These are phyloP conservation scores for Hymenochirus boettgeri DNA, from an alignment of 2,113 vertebrate genomes.

Conservation along the genomic window DNA sequence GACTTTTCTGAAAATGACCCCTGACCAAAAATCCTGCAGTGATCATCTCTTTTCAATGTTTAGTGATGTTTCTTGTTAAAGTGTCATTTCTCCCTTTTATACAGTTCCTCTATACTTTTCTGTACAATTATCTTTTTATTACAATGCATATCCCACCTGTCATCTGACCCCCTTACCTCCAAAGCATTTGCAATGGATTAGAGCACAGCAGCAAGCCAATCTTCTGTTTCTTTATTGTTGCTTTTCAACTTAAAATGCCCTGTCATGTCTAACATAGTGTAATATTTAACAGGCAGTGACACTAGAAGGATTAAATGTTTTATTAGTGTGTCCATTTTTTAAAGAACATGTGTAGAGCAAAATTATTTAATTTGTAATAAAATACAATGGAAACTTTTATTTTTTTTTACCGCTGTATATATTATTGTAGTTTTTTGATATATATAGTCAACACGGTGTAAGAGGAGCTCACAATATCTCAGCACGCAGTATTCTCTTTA, in stretches of 20 bases:
- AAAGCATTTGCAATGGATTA: constrained; percentile 31
- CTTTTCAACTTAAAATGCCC: not conserved
- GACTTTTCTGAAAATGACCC: constrained; percentile 50
- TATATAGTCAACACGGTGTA: too few species aligned
- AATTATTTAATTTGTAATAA: too few species aligned
- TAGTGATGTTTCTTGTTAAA: constrained; percentile 24
- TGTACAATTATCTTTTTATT: constrained; percentile 32
- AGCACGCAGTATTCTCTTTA: too few species aligned
- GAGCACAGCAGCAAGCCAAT: constrained; percentile 17
- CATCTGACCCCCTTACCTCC: constrained; percentile 18
- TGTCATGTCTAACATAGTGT: too few species aligned
- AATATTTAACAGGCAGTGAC: too few species aligned
- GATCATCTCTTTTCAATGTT: constrained; percentile 39
- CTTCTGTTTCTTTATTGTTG: constrained; percentile 5
- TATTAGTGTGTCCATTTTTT: too few species aligned
- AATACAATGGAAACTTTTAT: too few species aligned
- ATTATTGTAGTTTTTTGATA: too few species aligned
- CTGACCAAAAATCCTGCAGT: constrained; percentile 32
- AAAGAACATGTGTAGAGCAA: too few species aligned
- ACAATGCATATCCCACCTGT: constrained; percentile 23
- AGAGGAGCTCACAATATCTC: too few species aligned
- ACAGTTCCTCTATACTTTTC: constrained; percentile 17
- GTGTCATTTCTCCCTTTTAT: constrained; percentile 21
- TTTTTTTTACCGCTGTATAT: too few species aligned
- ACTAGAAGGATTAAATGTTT: too few species aligned